phyloP scores from a whole-genome alignment of 2,113 vertebrate species.

The Esox niger region DNA sequence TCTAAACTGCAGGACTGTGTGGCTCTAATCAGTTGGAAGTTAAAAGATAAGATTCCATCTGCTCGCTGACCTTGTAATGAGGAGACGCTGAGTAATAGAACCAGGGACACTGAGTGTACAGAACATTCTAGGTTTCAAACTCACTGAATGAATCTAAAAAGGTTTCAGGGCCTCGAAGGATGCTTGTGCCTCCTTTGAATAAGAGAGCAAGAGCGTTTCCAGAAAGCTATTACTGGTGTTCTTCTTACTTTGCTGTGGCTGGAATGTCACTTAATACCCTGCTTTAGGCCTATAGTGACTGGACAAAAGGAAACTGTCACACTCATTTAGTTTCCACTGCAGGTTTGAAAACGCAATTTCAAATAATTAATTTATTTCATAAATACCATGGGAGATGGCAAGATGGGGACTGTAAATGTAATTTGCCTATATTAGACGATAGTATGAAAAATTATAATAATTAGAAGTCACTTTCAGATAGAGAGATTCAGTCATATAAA shows the following conservation, averaged over 20 bases:
- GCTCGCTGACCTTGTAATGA: slow-evolving; percentile 31
- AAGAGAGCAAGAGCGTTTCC: neutral
- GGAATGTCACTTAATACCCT: neutral
- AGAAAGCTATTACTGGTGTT: neutral
- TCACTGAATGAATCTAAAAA: slow-evolving; percentile 2
- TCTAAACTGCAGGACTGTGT: slow-evolving; percentile 15
- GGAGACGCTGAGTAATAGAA: slow-evolving; percentile 5
- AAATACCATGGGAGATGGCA: too few relatives aligned
- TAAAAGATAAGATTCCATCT: slow-evolving; percentile 46
- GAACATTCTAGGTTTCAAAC: neutral
- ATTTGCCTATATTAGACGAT: too few relatives aligned
- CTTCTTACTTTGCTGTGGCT: neutral
- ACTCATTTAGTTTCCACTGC: neutral
- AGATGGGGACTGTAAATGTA: too few relatives aligned
- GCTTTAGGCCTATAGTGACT: neutral
- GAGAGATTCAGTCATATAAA: too few relatives aligned
- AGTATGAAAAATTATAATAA: too few relatives aligned
- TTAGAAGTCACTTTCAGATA: too few relatives aligned
- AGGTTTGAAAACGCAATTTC: neutral
- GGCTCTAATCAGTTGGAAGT: slow-evolving; percentile 35
- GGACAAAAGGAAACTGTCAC: neutral
- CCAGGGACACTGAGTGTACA: slow-evolving; percentile 1
- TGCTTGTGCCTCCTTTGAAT: neutral
- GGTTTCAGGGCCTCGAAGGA: neutral
- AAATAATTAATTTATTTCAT: too few relatives aligned